phyloP scores from a whole-genome alignment of 2,113 vertebrate genomes.

The Alces alces region DNA sequence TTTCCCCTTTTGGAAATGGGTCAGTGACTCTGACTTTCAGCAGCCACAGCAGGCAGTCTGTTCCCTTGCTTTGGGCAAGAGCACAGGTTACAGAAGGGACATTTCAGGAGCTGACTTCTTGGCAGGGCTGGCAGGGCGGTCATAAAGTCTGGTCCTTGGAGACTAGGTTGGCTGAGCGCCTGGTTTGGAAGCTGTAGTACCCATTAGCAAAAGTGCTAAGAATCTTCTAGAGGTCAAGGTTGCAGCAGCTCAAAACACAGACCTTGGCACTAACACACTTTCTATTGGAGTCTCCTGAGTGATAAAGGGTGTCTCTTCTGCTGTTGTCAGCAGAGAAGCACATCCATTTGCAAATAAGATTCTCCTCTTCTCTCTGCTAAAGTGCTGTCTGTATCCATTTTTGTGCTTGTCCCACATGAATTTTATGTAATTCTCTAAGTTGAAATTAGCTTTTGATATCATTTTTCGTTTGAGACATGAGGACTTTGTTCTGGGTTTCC shows the following conservation, averaged over 20 bases:
- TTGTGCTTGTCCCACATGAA: background rate
- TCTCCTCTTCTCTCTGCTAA: background rate
- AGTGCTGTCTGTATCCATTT: background rate
- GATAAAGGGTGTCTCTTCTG: background rate
- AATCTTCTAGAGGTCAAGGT: background rate
- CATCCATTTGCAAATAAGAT: background rate
- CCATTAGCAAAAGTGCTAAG: background rate
- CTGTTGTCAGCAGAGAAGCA: background rate
- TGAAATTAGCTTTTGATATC: background rate
- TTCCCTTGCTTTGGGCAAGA: background rate
- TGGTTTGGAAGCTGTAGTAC: conserved; percentile 20
- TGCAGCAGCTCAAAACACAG: background rate
- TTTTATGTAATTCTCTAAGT: background rate
- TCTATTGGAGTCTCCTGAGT: background rate
- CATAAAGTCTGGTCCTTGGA: background rate
- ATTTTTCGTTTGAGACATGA: background rate
- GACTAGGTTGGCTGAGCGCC: background rate
- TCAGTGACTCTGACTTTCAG: conserved; percentile 11
- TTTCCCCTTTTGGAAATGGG: background rate
- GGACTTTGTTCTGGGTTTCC: background rate
- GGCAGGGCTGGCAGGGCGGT: background rate
- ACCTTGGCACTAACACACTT: background rate
- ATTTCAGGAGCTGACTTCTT: background rate
- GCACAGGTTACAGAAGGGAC: background rate
- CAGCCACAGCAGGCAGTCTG: background rate